A percentile compares a stretch with the other conserved stretches of the same genome.
These are phyloP conservation scores for Muscicapa adusta DNA, from an alignment of 2,113 vertebrate genomes.

Conservation along the genomic window DNA sequence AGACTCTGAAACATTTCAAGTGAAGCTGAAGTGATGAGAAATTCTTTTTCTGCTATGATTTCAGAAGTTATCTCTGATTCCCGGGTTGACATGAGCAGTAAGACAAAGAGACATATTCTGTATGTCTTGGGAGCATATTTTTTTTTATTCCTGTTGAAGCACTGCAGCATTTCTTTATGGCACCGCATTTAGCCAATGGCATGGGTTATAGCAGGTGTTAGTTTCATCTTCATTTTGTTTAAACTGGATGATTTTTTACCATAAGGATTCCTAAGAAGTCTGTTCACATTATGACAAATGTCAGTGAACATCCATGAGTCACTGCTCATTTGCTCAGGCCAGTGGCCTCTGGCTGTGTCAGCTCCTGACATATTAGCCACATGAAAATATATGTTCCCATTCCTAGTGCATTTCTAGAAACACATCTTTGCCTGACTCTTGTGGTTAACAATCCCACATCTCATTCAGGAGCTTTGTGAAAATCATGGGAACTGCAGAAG, in stretches of 20 bases:
- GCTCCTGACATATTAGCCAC: background rate
- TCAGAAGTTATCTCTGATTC: background rate
- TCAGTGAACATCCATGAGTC: slow-evolving; percentile 42
- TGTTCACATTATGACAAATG: slow-evolving; percentile 49
- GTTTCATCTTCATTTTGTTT: background rate
- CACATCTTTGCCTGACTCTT: background rate
- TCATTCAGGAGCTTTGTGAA: background rate
- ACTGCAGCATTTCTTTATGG: background rate
- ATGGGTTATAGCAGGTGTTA: background rate
- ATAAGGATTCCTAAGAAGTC: background rate
- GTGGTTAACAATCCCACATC: background rate
- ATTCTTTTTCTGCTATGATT: background rate
- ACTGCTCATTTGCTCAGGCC: slow-evolving; percentile 6
- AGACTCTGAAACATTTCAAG: background rate
- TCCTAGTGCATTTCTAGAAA: background rate
- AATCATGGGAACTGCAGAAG: background rate
- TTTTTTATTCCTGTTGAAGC: background rate
- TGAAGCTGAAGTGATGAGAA: background rate
- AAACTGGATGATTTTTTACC: slow-evolving; percentile 10
- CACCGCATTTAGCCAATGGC: background rate
- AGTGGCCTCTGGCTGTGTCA: slow-evolving; percentile 1
- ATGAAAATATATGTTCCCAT: background rate
- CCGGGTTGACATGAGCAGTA: background rate
- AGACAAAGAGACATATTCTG: background rate
- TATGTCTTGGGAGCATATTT: background rate